Conservation (phyloP, 2,797 vertebrate genomes). For the Gymnocypris eckloni region DNA sequence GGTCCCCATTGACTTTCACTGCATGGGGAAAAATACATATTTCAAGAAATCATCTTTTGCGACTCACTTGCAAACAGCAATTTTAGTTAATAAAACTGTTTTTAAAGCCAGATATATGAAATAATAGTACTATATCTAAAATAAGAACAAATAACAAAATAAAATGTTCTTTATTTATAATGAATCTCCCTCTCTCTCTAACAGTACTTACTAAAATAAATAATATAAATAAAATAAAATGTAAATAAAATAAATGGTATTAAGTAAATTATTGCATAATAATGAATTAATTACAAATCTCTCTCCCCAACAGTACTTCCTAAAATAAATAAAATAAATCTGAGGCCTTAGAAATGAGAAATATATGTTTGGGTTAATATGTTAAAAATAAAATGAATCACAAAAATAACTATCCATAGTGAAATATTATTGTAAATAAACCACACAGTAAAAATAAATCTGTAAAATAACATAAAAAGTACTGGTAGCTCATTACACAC, state of each 20-base stretch:
- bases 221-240: too few relatives aligned
- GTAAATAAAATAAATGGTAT: neutral
- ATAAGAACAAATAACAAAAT: neutral
- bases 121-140: neutral
- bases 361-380: neutral
- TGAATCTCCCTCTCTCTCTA: neutral
- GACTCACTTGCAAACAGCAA: too few relatives aligned
- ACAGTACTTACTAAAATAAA: too few relatives aligned
- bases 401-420: neutral
- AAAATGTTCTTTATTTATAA: neutral
- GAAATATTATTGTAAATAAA: neutral
- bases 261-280: neutral
- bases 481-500: too few relatives aligned
- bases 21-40: neutral
- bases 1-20: neutral
- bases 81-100: too few relatives aligned
- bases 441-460: neutral
- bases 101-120: neutral
- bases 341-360: neutral
- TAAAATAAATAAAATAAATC: neutral
- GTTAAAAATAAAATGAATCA: neutral
- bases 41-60: neutral
- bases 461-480: too few relatives aligned
- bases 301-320: neutral
- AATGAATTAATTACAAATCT: neutral